phyloP scores from a whole-genome alignment of 1,140 invertebrate species.

The Tetraneura akinire region DNA sequence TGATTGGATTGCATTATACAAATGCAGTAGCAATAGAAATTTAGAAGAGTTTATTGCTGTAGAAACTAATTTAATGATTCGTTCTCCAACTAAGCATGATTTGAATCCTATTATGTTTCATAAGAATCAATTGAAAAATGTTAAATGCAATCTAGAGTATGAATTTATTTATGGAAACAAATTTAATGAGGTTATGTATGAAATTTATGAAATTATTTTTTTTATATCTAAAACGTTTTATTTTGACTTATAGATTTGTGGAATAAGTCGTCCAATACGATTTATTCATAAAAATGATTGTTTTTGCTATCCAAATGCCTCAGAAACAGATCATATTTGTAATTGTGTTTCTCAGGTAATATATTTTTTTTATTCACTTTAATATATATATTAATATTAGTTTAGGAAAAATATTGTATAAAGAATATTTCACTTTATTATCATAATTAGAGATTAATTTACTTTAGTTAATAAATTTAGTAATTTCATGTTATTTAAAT shows the following conservation, averaged over 20 bases:
- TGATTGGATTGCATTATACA: constrained; percentile 37
- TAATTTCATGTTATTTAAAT: no score
- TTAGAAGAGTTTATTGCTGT: constrained; percentile 37
- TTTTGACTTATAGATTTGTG: constrained; percentile 14
- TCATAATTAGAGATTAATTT: no score
- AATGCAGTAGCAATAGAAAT: constrained; percentile 32
- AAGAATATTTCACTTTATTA: no score
- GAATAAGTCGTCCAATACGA: constrained; percentile 23
- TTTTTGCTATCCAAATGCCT: constrained; percentile 2
- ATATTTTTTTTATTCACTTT: not conserved
- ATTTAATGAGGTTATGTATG: constrained; percentile 21
- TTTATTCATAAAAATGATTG: constrained; percentile 44
- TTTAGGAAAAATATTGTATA: no score
- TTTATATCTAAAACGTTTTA: not conserved
- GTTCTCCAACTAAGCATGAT: not conserved
- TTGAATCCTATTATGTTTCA: not conserved
- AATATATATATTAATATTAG: no score
- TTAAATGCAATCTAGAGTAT: constrained; percentile 24
- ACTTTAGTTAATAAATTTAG: no score
- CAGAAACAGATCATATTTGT: not conserved
- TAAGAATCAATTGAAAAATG: constrained; percentile 12
- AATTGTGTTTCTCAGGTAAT: constrained; percentile 21
- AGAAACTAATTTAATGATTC: constrained; percentile 18
- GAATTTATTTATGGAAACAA: constrained; percentile 36
- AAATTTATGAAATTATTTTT: not conserved